Evolutionary conservation across 2,797 vertebrate species (phyloP).

Genomic region (Squalus acanthias): DNA sequence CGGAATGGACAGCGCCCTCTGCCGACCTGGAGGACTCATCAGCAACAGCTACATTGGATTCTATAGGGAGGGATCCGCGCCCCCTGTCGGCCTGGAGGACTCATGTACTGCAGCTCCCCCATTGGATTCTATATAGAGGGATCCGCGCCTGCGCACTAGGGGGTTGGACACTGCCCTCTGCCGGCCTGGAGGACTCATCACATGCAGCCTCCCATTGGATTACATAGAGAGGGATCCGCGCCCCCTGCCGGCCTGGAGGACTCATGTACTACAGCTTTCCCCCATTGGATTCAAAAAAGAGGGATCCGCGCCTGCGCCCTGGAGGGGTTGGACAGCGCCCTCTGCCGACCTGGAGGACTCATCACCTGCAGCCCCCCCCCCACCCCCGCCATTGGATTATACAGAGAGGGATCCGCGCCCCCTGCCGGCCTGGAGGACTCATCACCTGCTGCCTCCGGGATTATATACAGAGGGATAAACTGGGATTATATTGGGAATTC

Average conservation of each 20-base stretch:
- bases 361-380: conserved; percentile 14
- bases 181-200: not conserved
- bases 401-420: not conserved
- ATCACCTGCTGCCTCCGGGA: conserved; percentile 9
- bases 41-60: not conserved
- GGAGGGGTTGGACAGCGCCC: no score
- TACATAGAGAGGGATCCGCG: conserved; percentile 41
- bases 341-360: conserved; percentile 40
- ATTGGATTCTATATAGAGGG: no score
- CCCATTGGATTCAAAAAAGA: not conserved
- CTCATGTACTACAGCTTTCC: not conserved
- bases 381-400: not conserved
- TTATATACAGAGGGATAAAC: not conserved
- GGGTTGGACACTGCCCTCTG: not conserved
- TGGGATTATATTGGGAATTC: no score
- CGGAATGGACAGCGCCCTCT: not conserved
- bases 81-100: not conserved
- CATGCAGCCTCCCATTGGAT: conserved; percentile 23
- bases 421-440: no score
- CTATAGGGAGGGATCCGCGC: not conserved
- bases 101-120: not conserved
- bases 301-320: not conserved
- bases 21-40: conserved; percentile 37
- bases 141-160: not conserved
- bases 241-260: conserved; percentile 39